These are phyloP conservation scores for Oscheius sp. DNA, from an alignment of 2,888 invertebrate species.

Conservation along the genomic window DNA sequence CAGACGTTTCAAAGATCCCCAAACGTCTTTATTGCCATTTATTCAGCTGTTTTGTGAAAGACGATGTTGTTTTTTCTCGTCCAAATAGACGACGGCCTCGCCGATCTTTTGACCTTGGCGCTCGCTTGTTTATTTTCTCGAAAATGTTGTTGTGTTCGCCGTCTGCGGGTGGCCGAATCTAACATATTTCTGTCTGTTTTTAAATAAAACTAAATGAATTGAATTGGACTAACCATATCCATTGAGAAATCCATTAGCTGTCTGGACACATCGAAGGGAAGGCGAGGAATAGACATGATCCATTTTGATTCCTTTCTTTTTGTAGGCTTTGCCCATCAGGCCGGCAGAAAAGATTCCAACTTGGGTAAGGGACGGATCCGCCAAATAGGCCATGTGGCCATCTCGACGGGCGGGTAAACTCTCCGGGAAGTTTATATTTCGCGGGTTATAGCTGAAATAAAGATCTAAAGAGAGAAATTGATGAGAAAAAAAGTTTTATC, in stretches of 20 bases:
- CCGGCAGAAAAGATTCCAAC: slow-evolving; percentile 9
- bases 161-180: too few relatives aligned
- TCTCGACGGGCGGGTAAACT: neutral
- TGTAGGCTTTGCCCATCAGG: slow-evolving; percentile 5
- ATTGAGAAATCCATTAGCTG: slow-evolving; percentile 9
- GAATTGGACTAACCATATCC: slow-evolving; percentile 9
- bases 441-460: slow-evolving; percentile 7
- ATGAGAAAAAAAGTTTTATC: too few relatives aligned
- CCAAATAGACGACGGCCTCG: neutral
- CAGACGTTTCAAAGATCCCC: too few relatives aligned
- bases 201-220: neutral
- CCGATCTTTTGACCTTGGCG: neutral
- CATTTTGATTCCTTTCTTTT: slow-evolving; percentile 6
- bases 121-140: neutral
- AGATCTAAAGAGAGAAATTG: too few relatives aligned
- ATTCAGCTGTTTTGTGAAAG: neutral
- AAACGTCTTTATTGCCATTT: too few relatives aligned
- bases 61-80: neutral
- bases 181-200: neutral
- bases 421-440: slow-evolving; percentile 6
- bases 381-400: neutral
- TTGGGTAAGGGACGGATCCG: neutral
- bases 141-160: neutral
- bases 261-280: slow-evolving; percentile 17
- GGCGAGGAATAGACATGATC: slow-evolving; percentile 8